Evolutionary conservation across 2,888 invertebrate genomes (phyloP).

Genomic region (Harpalus rubripes): DNA sequence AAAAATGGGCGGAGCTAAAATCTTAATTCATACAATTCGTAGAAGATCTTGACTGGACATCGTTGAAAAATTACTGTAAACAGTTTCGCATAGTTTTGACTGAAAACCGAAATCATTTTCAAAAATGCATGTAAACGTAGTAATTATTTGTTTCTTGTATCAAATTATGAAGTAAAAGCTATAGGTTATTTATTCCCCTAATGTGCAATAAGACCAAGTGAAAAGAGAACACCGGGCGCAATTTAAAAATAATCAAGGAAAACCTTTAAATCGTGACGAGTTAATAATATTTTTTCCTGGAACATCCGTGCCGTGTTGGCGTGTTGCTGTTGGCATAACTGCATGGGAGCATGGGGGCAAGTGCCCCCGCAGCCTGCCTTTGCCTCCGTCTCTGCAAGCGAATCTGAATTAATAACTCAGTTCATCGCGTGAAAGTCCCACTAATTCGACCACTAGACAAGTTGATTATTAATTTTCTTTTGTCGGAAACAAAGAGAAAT

Average conservation of each 20-base stretch:
- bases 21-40: too few relatives aligned
- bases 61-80: too few relatives aligned
- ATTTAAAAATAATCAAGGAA: constrained; percentile 10
- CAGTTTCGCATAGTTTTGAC: too few relatives aligned
- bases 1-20: too few relatives aligned
- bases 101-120: too few relatives aligned
- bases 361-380: constrained; percentile 1
- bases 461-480: constrained; percentile 67
- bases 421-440: constrained; percentile 64
- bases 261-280: constrained; percentile 48
- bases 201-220: neutral
- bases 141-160: too few relatives aligned
- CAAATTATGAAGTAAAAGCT: too few relatives aligned
- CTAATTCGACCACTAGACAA: constrained; percentile 67
- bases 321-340: constrained; percentile 57
- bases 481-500: constrained; percentile 67
- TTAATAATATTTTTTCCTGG: constrained; percentile 57
- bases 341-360: constrained; percentile 44
- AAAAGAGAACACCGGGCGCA: neutral
- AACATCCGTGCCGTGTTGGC: constrained; percentile 58
- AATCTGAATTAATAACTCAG: constrained; percentile 65
- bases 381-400: constrained; percentile 1
- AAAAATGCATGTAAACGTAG: too few relatives aligned
- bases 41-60: too few relatives aligned
- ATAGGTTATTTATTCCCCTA: neutral